These are phyloP conservation scores for Aricia artaxerxes DNA, from an alignment of 2,888 invertebrate species.

Conservation along the genomic window DNA sequence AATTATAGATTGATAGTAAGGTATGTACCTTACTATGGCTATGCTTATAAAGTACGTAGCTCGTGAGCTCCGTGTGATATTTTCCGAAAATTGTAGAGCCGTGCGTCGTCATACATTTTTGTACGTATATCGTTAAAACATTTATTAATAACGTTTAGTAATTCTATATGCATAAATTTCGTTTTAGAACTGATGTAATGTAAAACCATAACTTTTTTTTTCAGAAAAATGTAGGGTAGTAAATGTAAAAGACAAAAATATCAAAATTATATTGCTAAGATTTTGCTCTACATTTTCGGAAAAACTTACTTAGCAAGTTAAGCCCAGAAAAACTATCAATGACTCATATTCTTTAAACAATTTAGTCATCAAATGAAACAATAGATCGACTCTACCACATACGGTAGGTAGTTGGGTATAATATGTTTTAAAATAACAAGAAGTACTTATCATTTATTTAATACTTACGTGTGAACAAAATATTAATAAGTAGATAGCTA, in stretches of 20 bases:
- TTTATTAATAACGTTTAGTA: too few relatives aligned
- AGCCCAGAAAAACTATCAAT: not conserved
- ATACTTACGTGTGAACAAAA: not conserved
- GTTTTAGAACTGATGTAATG: too few relatives aligned
- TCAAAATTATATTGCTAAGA: not conserved
- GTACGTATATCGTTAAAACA: not conserved
- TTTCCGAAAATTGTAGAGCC: not conserved
- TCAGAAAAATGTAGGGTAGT: too few relatives aligned
- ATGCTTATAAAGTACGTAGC: not conserved
- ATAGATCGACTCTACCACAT: not conserved
- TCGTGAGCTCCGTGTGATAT: not conserved
- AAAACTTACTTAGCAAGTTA: not conserved
- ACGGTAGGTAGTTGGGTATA: not conserved
- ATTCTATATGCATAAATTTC: too few relatives aligned
- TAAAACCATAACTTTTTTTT: too few relatives aligned
- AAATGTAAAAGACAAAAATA: too few relatives aligned
- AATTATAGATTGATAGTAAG: too few relatives aligned
- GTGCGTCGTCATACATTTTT: not conserved
- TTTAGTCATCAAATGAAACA: not conserved
- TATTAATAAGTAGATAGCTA: not conserved
- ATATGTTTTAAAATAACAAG: not conserved
- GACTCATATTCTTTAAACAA: not conserved
- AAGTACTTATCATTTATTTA: too few relatives aligned
- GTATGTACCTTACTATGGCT: too few relatives aligned
- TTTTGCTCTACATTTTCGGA: not conserved